phyloP scores from a whole-genome alignment of 2,888 invertebrate species.

The Yponomeuta malinellus region DNA sequence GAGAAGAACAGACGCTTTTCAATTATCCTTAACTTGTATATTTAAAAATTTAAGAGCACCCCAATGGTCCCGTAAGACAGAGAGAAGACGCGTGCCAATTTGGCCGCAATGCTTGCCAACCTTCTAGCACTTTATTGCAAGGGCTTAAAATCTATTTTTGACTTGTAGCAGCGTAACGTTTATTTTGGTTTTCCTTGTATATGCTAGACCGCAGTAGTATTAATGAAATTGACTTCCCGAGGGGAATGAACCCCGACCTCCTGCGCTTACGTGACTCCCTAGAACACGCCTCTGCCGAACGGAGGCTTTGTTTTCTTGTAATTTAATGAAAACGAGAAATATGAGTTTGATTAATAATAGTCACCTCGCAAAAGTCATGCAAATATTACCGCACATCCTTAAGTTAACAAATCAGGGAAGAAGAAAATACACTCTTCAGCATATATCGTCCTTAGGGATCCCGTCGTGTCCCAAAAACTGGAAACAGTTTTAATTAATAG shows the following conservation, averaged over 20 bases:
- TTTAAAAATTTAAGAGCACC: slow-evolving; percentile 60
- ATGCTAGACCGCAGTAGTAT: slow-evolving; percentile 48
- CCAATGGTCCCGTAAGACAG: slow-evolving; percentile 25
- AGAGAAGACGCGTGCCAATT: slow-evolving; percentile 30
- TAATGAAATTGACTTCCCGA: slow-evolving; percentile 71
- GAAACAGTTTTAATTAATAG: slow-evolving; percentile 66
- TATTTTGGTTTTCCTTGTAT: not conserved
- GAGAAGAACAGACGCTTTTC: slow-evolving; percentile 57
- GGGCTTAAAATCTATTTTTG: not conserved
- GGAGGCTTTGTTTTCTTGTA: not conserved
- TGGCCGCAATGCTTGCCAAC: not conserved
- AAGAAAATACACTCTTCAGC: slow-evolving; percentile 37
- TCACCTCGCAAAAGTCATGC: not conserved
- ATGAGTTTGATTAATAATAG: no score
- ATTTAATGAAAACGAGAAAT: not conserved
- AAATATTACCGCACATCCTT: not conserved
- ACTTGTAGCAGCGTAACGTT: not conserved
- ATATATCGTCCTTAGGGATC: slow-evolving; percentile 34
- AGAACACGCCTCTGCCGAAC: slow-evolving; percentile 7
- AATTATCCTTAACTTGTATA: slow-evolving; percentile 55
- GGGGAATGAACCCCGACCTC: slow-evolving; percentile 43
- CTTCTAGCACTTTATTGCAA: not conserved
- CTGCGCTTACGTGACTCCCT: slow-evolving; percentile 29
- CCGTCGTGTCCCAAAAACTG: slow-evolving; percentile 37
- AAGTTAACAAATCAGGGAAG: not conserved